phyloP scores from a whole-genome alignment of 2,113 vertebrate genomes.

The Meles meles region DNA sequence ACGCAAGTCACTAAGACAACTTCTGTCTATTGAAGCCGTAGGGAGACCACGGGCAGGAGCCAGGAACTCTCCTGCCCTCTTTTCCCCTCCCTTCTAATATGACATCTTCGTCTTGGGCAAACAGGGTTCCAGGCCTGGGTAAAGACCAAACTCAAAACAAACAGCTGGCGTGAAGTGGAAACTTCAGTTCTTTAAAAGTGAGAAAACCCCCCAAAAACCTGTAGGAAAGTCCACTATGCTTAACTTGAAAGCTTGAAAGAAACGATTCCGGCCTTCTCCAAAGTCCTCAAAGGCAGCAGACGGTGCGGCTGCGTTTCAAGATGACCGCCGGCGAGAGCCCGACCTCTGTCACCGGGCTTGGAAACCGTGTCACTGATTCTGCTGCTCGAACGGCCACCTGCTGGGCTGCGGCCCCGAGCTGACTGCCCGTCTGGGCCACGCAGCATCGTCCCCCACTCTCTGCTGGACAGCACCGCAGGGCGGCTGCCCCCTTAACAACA shows the following conservation, averaged over 20 bases:
- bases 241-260: not conserved
- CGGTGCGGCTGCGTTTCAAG: accelerated
- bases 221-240: not conserved
- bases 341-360: accelerated
- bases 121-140: not conserved
- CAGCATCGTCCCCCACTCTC: not conserved
- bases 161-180: not conserved
- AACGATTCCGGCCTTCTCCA: not conserved
- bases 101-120: not conserved
- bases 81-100: accelerated
- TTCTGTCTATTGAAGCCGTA: not conserved
- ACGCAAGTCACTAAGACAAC: not conserved
- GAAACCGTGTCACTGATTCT: not conserved
- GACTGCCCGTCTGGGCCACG: not conserved
- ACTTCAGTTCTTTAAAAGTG: not conserved
- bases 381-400: not conserved
- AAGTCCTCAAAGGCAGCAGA: not conserved
- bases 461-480: not conserved
- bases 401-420: accelerated
- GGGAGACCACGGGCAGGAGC: accelerated
- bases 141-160: not conserved
- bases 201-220: not conserved
- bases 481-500: not conserved
- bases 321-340: accelerated
- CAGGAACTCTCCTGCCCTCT: not conserved